These are phyloP conservation scores for Araneus ventricosus DNA, from an alignment of 1,140 invertebrate genomes.

Conservation along the genomic window DNA sequence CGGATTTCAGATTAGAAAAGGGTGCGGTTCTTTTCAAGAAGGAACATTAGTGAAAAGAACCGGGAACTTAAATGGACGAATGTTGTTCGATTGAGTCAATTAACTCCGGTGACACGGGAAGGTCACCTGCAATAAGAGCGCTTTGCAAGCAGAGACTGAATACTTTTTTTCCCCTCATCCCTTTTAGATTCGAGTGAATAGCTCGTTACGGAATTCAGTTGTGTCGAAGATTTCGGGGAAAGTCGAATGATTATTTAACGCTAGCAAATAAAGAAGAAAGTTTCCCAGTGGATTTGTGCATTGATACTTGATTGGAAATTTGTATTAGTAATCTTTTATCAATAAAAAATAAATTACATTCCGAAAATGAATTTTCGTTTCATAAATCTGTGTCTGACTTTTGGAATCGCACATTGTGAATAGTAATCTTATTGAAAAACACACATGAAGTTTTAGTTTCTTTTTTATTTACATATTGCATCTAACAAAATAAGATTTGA, in stretches of 20 bases:
- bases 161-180: background rate
- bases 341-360: no score
- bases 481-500: no score
- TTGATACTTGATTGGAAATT: no score
- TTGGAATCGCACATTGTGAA: no score
- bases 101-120: background rate
- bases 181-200: background rate
- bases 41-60: background rate
- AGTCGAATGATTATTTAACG: background rate
- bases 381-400: no score
- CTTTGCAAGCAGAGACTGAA: background rate
- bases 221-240: background rate
- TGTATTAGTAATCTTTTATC: no score
- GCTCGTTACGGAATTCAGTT: background rate
- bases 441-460: no score
- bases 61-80: background rate
- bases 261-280: background rate
- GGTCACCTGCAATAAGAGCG: background rate
- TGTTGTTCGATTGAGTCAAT: background rate
- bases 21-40: background rate
- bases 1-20: background rate
- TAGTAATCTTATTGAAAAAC: no score
- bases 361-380: no score
- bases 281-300: background rate
- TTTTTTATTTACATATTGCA: no score